Evolutionary conservation across 2,888 invertebrate species (phyloP).

Genomic region (Automeris io): DNA sequence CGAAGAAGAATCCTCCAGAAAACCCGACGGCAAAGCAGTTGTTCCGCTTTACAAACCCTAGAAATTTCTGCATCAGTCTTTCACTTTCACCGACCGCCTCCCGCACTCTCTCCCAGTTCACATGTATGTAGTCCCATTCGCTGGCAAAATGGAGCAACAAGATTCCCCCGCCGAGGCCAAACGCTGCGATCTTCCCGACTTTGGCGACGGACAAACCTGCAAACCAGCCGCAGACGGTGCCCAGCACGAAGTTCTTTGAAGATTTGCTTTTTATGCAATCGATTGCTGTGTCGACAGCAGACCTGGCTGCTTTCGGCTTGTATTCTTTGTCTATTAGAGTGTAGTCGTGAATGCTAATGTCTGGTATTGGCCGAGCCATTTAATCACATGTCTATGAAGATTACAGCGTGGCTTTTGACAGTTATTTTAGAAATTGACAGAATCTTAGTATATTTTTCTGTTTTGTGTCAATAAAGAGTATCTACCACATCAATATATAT

Average conservation of each 20-base stretch:
- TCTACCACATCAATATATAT: too few species aligned
- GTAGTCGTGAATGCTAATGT: constrained; percentile 30
- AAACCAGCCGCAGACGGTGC: constrained; percentile 73
- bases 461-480: neutral
- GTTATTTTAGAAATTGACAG: neutral
- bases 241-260: constrained; percentile 44
- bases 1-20: constrained; percentile 90
- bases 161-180: constrained; percentile 91
- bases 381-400: constrained; percentile 25
- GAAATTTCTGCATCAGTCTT: constrained; percentile 83
- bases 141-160: constrained; percentile 91
- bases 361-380: constrained; percentile 52
- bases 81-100: constrained; percentile 84
- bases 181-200: constrained; percentile 91
- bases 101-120: constrained; percentile 91
- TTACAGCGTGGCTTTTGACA: neutral
- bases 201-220: constrained; percentile 86
- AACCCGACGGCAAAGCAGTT: constrained; percentile 86
- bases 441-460: neutral
- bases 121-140: constrained; percentile 90
- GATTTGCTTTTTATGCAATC: constrained; percentile 37
- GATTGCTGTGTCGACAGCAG: constrained; percentile 36
- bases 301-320: constrained; percentile 30
- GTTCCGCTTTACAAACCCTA: constrained; percentile 79
- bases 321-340: constrained; percentile 26